These are phyloP conservation scores for Heliangelus exortis DNA, from an alignment of 2,797 vertebrate species.

Conservation along the genomic window DNA sequence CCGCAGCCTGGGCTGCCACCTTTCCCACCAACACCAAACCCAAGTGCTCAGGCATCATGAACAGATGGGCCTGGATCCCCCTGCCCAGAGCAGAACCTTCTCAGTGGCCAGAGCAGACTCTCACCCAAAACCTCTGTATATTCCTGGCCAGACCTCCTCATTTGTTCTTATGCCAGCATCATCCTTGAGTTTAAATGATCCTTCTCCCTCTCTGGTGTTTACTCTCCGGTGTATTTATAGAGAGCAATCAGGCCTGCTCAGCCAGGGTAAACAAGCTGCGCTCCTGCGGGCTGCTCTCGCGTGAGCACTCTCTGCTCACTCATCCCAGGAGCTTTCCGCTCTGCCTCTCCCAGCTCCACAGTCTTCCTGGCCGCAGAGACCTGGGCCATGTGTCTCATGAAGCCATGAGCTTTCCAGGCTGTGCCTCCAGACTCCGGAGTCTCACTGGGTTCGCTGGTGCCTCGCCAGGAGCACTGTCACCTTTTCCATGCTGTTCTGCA, in stretches of 20 bases:
- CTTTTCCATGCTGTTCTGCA: background rate
- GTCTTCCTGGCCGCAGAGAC: background rate
- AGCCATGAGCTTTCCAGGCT: background rate
- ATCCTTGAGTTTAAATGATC: slow-evolving; percentile 54
- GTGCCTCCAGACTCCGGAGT: background rate
- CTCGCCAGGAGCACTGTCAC: background rate
- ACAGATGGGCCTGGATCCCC: background rate
- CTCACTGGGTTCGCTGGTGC: background rate
- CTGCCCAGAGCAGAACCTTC: background rate
- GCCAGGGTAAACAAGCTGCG: slow-evolving; percentile 68
- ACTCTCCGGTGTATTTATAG: slow-evolving; percentile 69
- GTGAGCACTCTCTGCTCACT: background rate
- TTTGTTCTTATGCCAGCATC: slow-evolving; percentile 64
- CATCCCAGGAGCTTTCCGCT: slow-evolving; percentile 47
- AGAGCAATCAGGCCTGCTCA: slow-evolving; percentile 73
- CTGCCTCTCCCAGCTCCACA: background rate
- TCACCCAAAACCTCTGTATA: background rate
- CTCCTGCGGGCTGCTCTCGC: slow-evolving; percentile 57
- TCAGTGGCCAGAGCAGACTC: background rate
- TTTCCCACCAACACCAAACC: accelerated
- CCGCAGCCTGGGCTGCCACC: background rate
- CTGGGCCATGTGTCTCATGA: accelerated
- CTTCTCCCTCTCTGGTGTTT: slow-evolving; percentile 63
- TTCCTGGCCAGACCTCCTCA: slow-evolving; percentile 31
- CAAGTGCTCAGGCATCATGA: background rate